Evolutionary conservation across 2,797 vertebrate genomes (phyloP), one percentile per base, ranked within the genome.

Genomic region (Potorous gilbertii): DNA sequence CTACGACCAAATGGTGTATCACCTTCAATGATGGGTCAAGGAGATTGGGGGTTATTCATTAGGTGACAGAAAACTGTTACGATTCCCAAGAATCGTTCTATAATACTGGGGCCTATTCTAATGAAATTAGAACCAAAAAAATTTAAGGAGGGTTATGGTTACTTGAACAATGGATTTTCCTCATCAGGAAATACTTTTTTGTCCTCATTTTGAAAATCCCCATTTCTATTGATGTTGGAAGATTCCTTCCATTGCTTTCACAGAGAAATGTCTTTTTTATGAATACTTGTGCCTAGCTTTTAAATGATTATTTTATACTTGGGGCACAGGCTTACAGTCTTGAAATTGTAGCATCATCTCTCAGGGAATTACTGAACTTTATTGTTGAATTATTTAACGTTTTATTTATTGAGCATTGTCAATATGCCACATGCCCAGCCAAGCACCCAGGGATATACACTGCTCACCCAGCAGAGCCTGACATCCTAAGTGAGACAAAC

Each of bases 401-500:
- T 21, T 66, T 56, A 93, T 91, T 74, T 93, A 93, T 0, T 0
- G 90, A 91, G 91, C 89, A 50, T 90, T 87, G 95, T 93, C 92
- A 56, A 31, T 46, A 52, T 95, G 74, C 57, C 31, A 0, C 0
- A 0, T 46, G 50, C 89, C 92, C 0, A 81, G 0, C 52, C 46
- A 31, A 92, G 31, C n/a, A 40, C 91, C 55, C 9, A 0, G 90
- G 55, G 91, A 96, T 93, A 89, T n/a, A 0, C 0, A 2, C 40
- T 27, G 66, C n/a, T 52, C 21, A 46, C 91, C 5, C 59, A 5
- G 6, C 1, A 54, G 92, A 89, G 92, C 87, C 93, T 29, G 90
- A 57, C 21, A 28, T 0, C 40, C 93, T 96, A 56, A 96, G 95
- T 46, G 92, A 96, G 94, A 95, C 97, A 91, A 94, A 93, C 55